Base-by-base conservation (phyloP, 2,113 vertebrate species). In the Zosterops japonicus region DNA sequence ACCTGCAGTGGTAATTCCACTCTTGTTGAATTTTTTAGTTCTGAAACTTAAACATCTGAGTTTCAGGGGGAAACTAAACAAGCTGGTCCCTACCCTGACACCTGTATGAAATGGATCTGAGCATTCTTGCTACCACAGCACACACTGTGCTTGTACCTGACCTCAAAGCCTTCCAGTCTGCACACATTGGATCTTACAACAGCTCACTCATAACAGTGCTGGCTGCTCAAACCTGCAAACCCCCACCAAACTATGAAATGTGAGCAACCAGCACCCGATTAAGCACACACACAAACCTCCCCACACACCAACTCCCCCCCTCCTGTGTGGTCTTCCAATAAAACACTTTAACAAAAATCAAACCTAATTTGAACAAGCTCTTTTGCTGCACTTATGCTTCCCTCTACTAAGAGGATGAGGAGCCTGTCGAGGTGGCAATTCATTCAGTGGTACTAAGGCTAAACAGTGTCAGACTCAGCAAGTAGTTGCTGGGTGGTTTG, bases 301-400 rank as follows among this genome's bases (percentile, higher is more conserved):
- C 4, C 41, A 1, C 14, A 23, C 21, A 8, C 20, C n/a, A 46
- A 11, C 8, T 10, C 12, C 6, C 7, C 8, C 7, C 1, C 1
- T 5, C 6, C 36, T 6, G 19, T 47, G 67, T 13, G 35, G 5
- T 24, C 8, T 85, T 76, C 67, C 55, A 28, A 0, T 14, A 39
- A 68, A 78, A 41, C 55, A 49, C 22, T 15, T 31, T 3, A 25
- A 18, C 31, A 49, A 61, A 80, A 80, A 35, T 29, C n/a, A 44
- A 28, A 22, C 14, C 39, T 76, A 8, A 53, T 35, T 59, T 71
- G 44, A 68, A 59, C 6, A 33, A 33, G 12, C 19, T 55, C 3
- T 52, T 64, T 46, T 87, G 33, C 59, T 93, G 52, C 14, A 8
- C 28, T 72, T 35, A 1, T 0, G 2, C 35, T 75, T 67, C 36